phyloP scores from a whole-genome alignment of 2,797 vertebrate species.

The Hipposideros larvatus region DNA sequence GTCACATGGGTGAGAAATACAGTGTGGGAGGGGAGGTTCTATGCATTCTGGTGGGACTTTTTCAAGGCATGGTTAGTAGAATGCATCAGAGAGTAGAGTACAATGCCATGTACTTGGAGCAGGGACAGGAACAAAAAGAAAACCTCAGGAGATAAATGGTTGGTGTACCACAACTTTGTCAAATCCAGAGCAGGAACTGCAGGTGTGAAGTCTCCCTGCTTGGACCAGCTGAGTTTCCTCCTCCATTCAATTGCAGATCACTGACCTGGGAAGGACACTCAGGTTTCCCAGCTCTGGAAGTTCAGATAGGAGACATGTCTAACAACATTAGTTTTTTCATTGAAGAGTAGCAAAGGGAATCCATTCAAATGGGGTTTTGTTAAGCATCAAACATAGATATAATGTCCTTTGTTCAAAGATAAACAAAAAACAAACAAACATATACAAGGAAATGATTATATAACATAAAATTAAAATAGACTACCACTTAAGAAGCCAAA shows the following conservation, averaged over 20 bases:
- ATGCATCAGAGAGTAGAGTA: neutral
- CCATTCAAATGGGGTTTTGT: neutral
- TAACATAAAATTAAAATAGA: constrained; percentile 12
- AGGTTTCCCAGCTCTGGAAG: neutral
- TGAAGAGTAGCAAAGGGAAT: neutral
- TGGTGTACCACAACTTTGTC: neutral
- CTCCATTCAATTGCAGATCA: neutral
- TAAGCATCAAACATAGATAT: neutral
- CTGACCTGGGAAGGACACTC: neutral
- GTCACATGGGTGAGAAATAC: neutral
- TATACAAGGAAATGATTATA: neutral
- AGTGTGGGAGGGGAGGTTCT: neutral
- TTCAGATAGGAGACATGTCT: neutral
- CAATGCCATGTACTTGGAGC: neutral
- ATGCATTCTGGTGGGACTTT: neutral
- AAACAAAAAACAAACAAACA: neutral
- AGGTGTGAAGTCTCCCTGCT: neutral
- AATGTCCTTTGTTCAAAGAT: neutral
- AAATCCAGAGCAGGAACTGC: neutral
- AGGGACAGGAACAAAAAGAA: neutral
- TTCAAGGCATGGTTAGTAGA: neutral
- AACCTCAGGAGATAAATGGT: neutral
- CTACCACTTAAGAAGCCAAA: neutral
- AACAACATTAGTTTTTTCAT: neutral
- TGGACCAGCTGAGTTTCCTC: neutral